Evolutionary conservation across 2,888 invertebrate species (phyloP).

Genomic region (Girardia tigrina): DNA sequence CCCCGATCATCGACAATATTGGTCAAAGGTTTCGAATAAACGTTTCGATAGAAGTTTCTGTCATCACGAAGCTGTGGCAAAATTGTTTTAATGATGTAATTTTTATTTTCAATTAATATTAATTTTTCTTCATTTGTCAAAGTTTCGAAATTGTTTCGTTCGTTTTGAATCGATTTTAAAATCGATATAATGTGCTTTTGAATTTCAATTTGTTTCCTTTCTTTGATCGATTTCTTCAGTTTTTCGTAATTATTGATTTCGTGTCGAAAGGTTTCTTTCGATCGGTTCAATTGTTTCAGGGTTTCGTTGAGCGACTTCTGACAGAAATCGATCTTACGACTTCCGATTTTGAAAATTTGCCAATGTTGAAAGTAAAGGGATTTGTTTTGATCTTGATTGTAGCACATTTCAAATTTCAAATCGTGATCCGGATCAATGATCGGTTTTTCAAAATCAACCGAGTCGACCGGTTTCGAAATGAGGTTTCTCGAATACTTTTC

Average conservation of each 20-base stretch:
- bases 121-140: background rate
- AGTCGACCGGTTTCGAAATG: too few species aligned
- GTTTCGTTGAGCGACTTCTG: background rate
- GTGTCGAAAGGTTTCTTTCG: background rate
- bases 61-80: background rate
- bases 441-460: too few species aligned
- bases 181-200: background rate
- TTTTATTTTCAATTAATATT: background rate
- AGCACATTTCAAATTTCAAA: constrained; percentile 10
- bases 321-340: background rate
- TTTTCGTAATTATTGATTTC: background rate
- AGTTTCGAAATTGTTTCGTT: background rate
- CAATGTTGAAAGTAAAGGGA: constrained; percentile 15
- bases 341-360: background rate
- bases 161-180: constrained; percentile 4
- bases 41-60: background rate
- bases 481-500: too few species aligned
- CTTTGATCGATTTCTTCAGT: background rate
- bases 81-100: background rate
- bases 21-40: background rate
- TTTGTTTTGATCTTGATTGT: background rate
- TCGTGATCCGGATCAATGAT: background rate
- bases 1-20: background rate
- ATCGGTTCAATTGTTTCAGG: background rate
- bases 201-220: background rate